Evolutionary conservation across 2,888 invertebrate genomes (phyloP), one percentile per base, ranked within the genome.

Genomic region (Callinectes sapidus): DNA sequence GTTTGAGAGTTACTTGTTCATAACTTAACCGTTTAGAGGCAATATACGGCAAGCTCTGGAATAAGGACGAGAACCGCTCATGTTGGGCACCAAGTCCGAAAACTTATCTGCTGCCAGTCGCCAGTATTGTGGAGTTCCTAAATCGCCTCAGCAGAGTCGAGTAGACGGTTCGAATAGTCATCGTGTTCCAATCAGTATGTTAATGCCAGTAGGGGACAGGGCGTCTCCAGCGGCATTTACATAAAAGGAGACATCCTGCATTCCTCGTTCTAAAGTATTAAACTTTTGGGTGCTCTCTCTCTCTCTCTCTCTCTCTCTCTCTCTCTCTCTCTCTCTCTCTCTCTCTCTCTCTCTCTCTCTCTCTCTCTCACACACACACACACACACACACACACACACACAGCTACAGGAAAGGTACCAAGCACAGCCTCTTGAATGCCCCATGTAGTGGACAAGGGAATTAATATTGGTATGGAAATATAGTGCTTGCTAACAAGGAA

Each of bases 141-240:
- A 88, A 61, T 61, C 55, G 54, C 61, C 54, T 35, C 88, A 88
- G 55, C 54, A 55, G 88, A 35, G 32, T 55, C 42, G n/a, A 90
- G 71, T 54, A 14, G 55, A 85, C 86, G 66, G 32, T 90, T 86
- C 77, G 91, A 91, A 91, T 89, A 66, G 55, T 91, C 91, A 88
- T 91, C 87, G 91, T n/a, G 54, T 87, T 91, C 81, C 91, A 91
- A 91, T 91, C 88, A 91, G 91, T 91, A 91, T 91, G 91, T 88
- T 91, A 91, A 91, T 91, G 86, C n/a, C 77, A 18, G 54, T 54
- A 61, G 87, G 61, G 87, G 88, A 91, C 88, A 91, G 81, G 88
- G 66, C 88, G 42, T 88, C 88, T 88, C 81, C 54, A 28, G 35
- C 54, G 54, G 10, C 77, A 91, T 91, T 81, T 91, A 81, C 88